phyloP scores from a whole-genome alignment of 2,888 invertebrate genomes.

The Cremastinae sp. region DNA sequence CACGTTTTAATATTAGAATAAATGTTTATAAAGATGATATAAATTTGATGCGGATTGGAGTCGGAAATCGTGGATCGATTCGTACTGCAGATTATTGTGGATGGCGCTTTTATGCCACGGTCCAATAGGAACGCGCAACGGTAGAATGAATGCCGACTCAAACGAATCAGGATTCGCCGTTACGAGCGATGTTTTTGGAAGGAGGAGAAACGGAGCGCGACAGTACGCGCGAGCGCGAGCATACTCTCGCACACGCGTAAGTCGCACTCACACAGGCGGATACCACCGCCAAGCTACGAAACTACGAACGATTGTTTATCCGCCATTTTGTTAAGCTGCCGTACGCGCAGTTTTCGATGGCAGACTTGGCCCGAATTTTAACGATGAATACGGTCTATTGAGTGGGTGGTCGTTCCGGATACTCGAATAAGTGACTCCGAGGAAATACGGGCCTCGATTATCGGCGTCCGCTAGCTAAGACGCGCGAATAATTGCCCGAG shows the following conservation, averaged over 20 bases:
- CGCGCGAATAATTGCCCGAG: slow-evolving; percentile 37
- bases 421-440: slow-evolving; percentile 22
- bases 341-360: slow-evolving; percentile 71
- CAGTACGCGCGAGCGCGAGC: slow-evolving; percentile 15
- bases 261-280: slow-evolving; percentile 16
- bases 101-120: slow-evolving; percentile 14
- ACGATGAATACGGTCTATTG: slow-evolving; percentile 53
- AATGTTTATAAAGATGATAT: no score
- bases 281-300: slow-evolving; percentile 34
- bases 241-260: slow-evolving; percentile 18
- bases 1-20: no score
- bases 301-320: slow-evolving; percentile 71
- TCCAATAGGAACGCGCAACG: slow-evolving; percentile 30
- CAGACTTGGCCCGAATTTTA: slow-evolving; percentile 59
- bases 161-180: slow-evolving; percentile 25
- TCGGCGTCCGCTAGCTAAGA: slow-evolving; percentile 11
- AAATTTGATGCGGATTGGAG: no score
- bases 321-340: slow-evolving; percentile 74
- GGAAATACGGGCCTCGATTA: not conserved
- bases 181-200: slow-evolving; percentile 42
- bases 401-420: slow-evolving; percentile 28
- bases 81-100: slow-evolving; percentile 37
- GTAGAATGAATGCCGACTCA: not conserved
- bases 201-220: not conserved
- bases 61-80: slow-evolving; percentile 47